Conservation (phyloP, 2,113 vertebrate genomes). For the Elgaria multicarinata region DNA sequence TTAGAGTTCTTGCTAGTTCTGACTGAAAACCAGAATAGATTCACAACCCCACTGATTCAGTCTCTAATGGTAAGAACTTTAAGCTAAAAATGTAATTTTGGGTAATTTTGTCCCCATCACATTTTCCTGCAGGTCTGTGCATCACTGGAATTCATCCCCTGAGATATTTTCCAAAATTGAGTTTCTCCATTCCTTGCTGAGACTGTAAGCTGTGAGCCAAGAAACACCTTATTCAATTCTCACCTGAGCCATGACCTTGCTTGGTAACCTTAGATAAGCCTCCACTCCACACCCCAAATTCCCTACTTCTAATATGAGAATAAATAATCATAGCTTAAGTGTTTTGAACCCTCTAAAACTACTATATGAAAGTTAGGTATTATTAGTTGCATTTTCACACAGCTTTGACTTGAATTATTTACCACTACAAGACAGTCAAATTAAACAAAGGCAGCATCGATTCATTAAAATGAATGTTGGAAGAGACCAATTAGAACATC, state of each 20-base stretch:
- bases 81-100: no score
- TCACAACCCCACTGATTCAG: no score
- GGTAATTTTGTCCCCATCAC: no score
- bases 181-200: no score
- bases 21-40: no score
- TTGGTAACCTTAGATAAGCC: neutral
- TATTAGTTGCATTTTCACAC: neutral
- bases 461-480: constrained; percentile 4
- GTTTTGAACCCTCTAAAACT: neutral
- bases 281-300: no score
- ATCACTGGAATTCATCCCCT: no score
- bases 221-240: neutral
- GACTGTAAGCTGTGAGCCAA: neutral
- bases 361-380: neutral
- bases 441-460: neutral
- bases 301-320: neutral
- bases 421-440: neutral
- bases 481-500: constrained; percentile 1
- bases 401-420: neutral
- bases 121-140: no score
- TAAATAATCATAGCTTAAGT: no score
- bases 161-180: no score
- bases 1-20: no score
- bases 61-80: no score
- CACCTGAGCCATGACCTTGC: neutral